Conservation (phyloP, 2,113 vertebrate species). For the Todiramphus chloris region DNA sequence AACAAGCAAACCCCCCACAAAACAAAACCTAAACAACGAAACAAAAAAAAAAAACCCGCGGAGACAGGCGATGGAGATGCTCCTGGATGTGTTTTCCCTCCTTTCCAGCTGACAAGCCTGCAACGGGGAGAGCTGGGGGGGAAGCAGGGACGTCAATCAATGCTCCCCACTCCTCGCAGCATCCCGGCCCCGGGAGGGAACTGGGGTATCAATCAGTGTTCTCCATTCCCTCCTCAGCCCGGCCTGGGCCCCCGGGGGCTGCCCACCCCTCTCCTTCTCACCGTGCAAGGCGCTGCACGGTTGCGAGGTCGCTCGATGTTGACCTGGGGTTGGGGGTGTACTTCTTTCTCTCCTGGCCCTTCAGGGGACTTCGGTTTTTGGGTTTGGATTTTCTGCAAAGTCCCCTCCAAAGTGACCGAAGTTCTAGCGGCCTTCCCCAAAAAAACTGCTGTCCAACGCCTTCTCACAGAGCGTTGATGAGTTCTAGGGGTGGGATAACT, state of each 20-base stretch:
- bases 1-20: too few species aligned
- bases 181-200: too few species aligned
- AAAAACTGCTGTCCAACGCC: fast-evolving
- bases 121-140: not conserved
- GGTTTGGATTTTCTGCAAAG: not conserved
- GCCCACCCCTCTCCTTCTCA: not conserved
- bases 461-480: fast-evolving
- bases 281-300: fast-evolving
- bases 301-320: fast-evolving
- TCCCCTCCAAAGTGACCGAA: not conserved
- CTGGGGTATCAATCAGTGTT: not conserved
- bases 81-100: not conserved
- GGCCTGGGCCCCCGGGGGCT: not conserved
- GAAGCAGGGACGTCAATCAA: not conserved
- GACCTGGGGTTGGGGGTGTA: fast-evolving
- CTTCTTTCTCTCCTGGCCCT: not conserved
- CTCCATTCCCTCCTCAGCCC: not conserved
- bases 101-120: not conserved
- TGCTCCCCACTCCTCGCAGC: not conserved
- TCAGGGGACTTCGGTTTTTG: not conserved
- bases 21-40: too few species aligned
- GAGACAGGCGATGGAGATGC: not conserved
- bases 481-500: not conserved
- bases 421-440: not conserved
- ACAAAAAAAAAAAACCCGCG: too few species aligned